Evolutionary conservation across 2,113 vertebrate genomes (phyloP).

Genomic region (Nycticryphes semicollaris): DNA sequence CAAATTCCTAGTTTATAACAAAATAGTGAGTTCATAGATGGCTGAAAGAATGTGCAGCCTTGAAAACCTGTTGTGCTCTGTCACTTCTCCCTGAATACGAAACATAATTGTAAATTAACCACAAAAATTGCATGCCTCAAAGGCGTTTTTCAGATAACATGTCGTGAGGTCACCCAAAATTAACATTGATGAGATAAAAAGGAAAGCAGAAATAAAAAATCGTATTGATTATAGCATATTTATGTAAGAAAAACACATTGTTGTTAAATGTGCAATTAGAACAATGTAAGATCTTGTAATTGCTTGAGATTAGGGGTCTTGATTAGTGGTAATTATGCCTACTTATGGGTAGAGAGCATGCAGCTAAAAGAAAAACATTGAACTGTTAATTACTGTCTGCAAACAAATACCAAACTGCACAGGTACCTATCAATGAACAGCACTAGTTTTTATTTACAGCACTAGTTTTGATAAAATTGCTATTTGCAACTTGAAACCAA

Average conservation of each 20-base stretch:
- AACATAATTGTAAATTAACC: background rate
- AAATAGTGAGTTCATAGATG: background rate
- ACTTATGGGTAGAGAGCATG: background rate
- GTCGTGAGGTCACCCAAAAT: conserved; percentile 19
- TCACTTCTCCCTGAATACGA: background rate
- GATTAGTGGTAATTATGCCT: conserved; percentile 33
- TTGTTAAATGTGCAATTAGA: conserved; percentile 35
- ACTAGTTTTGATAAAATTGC: background rate
- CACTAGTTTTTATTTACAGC: background rate
- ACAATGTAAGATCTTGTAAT: conserved; percentile 28
- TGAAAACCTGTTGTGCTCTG: background rate
- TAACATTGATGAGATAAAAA: conserved; percentile 50
- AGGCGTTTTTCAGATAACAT: conserved; percentile 23
- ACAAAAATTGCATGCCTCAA: background rate
- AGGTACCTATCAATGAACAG: background rate
- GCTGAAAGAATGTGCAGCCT: background rate
- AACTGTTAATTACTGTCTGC: background rate
- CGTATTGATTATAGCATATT: conserved; percentile 25
- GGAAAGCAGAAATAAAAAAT: conserved; percentile 32
- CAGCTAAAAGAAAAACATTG: background rate
- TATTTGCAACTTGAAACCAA: conserved; percentile 4
- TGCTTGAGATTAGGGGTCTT: conserved; percentile 30
- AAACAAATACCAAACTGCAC: conserved; percentile 21
- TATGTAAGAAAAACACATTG: background rate
- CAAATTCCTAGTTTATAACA: background rate